Base-by-base conservation (phyloP, 2,888 invertebrate species). In the Drosophila demipolita region DNA sequence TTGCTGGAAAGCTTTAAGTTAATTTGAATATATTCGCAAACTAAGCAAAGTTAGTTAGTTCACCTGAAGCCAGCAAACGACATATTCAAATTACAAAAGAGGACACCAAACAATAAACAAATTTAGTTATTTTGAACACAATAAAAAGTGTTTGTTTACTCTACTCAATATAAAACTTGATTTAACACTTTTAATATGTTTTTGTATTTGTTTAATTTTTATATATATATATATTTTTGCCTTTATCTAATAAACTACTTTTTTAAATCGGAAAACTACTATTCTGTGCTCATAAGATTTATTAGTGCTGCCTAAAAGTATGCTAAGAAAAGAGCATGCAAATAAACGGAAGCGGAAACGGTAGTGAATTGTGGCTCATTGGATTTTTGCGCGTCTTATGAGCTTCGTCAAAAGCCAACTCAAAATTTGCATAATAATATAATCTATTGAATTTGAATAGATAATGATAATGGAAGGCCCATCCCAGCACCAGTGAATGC, bases 391-490 rank as follows among this genome's bases (percentile, higher is more conserved):
- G 12, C 20, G 12, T 45, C 20, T 45, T 52, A n/a, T 33, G 33
- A 11, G 32, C 12, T 33, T 20, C 7, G 7, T 52, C 12, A 15
- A 52, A n/a, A 20, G 15, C 6, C 12, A 20, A 23, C 23, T 45
- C 15, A 23, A 23, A 45, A 45, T 45, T 45, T 3, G 17, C 17
- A 36, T 36, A 36, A 23, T 54, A 36, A 36, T 53, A 53, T 53
- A 53, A 53, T 20, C 5, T 20, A 53, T 20, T 53, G 8, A 53
- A 33, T 53, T 35, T 32, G 29, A 57, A 57, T 23, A 36, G 9
- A 17, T 49, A 15, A 23, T 38, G 7, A 15, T n/a, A 49, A 12
- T n/a, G 23, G 12, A 12, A 20, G 15, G n/a, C 3, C 15, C 36
- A 7, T 9, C 4, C n/a, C 23, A 23, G 4, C 55, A 40, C n/a